These are phyloP conservation scores for Drosophila prosaltans DNA, from an alignment of 1,140 invertebrate genomes.

Conservation along the genomic window DNA sequence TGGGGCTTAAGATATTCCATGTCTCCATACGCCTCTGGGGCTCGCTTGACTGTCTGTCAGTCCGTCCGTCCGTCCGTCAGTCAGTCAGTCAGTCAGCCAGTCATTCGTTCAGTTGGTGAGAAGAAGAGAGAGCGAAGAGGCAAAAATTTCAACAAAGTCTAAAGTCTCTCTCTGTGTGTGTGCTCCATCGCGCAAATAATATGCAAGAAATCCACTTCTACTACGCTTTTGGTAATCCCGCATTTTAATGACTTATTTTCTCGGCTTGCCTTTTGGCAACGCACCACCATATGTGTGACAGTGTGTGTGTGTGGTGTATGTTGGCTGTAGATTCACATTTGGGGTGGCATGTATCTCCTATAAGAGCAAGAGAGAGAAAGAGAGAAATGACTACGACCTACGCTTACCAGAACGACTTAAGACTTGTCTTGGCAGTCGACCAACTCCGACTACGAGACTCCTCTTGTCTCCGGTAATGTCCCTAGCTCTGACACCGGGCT, in stretches of 20 bases:
- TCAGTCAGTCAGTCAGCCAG: slow-evolving; percentile 45
- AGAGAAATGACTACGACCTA: slow-evolving; percentile 25
- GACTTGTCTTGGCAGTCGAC: slow-evolving; percentile 24
- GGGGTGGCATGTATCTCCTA: slow-evolving; percentile 32
- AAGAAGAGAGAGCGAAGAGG: slow-evolving; percentile 35
- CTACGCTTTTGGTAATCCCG: slow-evolving; percentile 75
- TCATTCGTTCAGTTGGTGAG: slow-evolving; percentile 32
- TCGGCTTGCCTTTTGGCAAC: slow-evolving; percentile 69
- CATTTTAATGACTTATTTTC: slow-evolving; percentile 81
- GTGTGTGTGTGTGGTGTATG: neutral
- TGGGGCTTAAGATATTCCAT: slow-evolving; percentile 20
- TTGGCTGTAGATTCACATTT: slow-evolving; percentile 14
- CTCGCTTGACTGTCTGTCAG: slow-evolving; percentile 11
- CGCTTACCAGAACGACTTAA: slow-evolving; percentile 43
- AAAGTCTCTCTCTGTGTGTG: slow-evolving; percentile 36
- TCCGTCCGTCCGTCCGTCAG: slow-evolving; percentile 27
- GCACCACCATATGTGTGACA: slow-evolving; percentile 41
- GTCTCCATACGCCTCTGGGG: slow-evolving; percentile 19
- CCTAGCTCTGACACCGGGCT: slow-evolving; percentile 1
- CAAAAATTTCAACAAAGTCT: slow-evolving; percentile 47
- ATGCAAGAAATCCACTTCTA: slow-evolving; percentile 77
- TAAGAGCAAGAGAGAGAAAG: slow-evolving; percentile 43
- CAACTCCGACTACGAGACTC: neutral
- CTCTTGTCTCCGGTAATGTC: neutral
- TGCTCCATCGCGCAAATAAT: slow-evolving; percentile 63